Evolutionary conservation across 2,113 vertebrate species (phyloP), one percentile per base, ranked within the genome.

Genomic region (Hypanus sabinus): DNA sequence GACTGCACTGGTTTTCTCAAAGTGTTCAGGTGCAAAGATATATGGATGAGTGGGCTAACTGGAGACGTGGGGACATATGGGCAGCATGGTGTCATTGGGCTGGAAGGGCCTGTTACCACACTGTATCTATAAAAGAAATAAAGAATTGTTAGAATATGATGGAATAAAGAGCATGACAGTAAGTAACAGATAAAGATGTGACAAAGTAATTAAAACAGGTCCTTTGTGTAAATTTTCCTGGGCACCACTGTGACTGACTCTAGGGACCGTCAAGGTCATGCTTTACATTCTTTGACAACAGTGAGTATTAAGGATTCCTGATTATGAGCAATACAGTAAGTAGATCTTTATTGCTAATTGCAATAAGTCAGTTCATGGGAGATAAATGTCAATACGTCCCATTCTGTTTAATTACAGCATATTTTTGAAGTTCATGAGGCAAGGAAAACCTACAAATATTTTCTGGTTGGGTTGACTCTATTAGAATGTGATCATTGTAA

Each of bases 141-240:
- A 46, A 46, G 46, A 46, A 46, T 70, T 71, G 65, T 73, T 30
- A 93, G 68, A 36, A 16, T 38, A 92, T 93, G 90, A 93, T 11
- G 38, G 70, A 71, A 73, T 93, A 93, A 93, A 71, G 90, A 73
- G 68, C 68, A 93, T 68, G 24, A 8, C 24, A 27, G 33, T 91
- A 91, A 91, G 90, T 9, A 93, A 93, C 68, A 71, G 12, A 30
- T 71, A 65, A 71, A 71, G 65, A 71, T 93, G 90, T 93, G 90
- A 65, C 90, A 93, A 73, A 38, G 68, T 93, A 93, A 71, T 93
- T 46, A 93, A 68, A 93, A 27, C 36, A 24, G 68, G 22, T 10
- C 22, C 65, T 93, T 93, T 73, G 68, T 92, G 22, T 30, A 33
- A 92, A 71, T 33, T 92, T 71, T 70, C 10, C 33, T 38, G 68